A percentile compares a stretch with the other conserved stretches of the same genome.
These are phyloP conservation scores for Sceliomorpha sp. DNA, from an alignment of 2,888 invertebrate species.

Conservation along the genomic window DNA sequence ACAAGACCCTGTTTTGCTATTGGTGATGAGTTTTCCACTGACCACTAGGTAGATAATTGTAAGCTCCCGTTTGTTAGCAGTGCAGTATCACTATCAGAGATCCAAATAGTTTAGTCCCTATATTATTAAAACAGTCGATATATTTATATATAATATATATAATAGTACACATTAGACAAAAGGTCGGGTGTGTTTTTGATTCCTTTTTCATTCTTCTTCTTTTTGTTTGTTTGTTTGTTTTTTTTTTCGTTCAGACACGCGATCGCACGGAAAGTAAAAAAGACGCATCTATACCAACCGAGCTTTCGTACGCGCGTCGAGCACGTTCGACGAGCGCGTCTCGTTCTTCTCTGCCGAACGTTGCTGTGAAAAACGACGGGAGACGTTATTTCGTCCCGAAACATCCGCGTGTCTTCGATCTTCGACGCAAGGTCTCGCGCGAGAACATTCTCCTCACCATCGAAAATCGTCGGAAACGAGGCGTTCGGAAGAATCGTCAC, in stretches of 20 bases:
- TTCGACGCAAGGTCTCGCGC: no score
- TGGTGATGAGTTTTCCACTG: slow-evolving; percentile 6
- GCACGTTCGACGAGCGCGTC: slow-evolving; percentile 10
- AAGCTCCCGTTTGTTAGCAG: slow-evolving; percentile 30
- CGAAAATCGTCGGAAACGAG: no score
- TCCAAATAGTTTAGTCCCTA: slow-evolving; percentile 29
- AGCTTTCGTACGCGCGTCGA: no score
- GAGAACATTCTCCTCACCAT: no score
- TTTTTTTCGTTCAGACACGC: not conserved
- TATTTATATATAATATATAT: slow-evolving; percentile 5
- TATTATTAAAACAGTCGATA: slow-evolving; percentile 24
- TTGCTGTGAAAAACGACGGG: no score
- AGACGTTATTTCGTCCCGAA: no score
- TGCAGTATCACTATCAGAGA: slow-evolving; percentile 28
- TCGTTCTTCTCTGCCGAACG: no score
- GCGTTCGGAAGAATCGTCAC: no score
- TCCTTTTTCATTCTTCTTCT: no score
- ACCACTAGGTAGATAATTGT: slow-evolving; percentile 16
- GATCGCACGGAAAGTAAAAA: not conserved
- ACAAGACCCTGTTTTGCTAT: no score
- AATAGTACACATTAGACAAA: slow-evolving; percentile 6
- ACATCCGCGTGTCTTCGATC: no score
- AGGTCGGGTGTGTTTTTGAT: slow-evolving; percentile 16
- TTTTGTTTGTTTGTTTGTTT: no score
- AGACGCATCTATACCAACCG: not conserved